Conservation (phyloP, 1,140 invertebrate species). For the Cotesia vestalis region DNA sequence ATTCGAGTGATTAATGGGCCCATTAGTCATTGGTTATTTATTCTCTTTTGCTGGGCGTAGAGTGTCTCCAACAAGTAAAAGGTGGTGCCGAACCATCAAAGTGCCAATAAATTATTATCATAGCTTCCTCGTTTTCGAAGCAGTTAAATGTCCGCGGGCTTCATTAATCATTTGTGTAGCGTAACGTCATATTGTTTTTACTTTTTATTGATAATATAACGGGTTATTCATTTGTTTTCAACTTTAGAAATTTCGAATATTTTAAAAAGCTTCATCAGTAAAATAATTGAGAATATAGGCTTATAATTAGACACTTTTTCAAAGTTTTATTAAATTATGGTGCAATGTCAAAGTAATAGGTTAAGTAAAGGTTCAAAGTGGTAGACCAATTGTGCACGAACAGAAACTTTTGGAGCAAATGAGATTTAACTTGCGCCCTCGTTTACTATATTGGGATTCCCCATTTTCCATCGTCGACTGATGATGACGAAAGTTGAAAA, state of each 20-base stretch:
- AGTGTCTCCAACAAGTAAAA: constrained; percentile 36
- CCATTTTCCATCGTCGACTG: constrained; percentile 53
- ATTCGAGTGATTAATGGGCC: constrained; percentile 39
- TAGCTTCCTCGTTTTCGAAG: constrained; percentile 42
- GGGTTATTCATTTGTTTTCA: background rate
- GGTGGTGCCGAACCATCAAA: constrained; percentile 43
- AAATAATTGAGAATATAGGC: background rate
- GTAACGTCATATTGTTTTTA: constrained; percentile 43
- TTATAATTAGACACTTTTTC: background rate
- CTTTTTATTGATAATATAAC: constrained; percentile 24
- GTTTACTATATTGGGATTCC: constrained; percentile 39
- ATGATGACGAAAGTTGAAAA: constrained; percentile 61
- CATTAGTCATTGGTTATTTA: constrained; percentile 56
- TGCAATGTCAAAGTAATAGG: background rate
- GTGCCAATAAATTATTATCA: constrained; percentile 43
- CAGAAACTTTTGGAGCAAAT: constrained; percentile 12
- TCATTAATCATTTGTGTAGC: constrained; percentile 41
- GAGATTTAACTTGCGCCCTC: constrained; percentile 25
- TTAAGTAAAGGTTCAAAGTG: constrained; percentile 17
- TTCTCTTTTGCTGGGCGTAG: constrained; percentile 39
- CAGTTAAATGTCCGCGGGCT: constrained; percentile 38
- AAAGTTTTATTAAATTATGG: background rate
- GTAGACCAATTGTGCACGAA: constrained; percentile 14
- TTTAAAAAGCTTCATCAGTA: too few species aligned
- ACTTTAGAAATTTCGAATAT: background rate